Percentiles rank a stretch among this genome's conserved stretches.
These are phyloP conservation scores for Monopterus albus DNA, from an alignment of 2,113 vertebrate species.

Conservation along the genomic window DNA sequence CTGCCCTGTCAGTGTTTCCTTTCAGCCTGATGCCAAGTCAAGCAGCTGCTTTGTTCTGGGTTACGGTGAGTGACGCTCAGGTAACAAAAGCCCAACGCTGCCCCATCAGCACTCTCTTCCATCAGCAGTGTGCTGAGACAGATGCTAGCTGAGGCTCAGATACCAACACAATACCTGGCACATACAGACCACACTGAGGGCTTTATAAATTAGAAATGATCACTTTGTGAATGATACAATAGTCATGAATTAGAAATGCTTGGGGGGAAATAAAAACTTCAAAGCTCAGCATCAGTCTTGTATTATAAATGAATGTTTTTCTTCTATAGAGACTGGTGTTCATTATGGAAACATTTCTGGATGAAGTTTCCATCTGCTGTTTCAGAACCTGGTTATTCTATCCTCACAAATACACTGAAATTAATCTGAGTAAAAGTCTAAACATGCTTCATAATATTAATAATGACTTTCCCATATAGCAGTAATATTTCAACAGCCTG, in stretches of 20 bases:
- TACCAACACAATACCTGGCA: neutral
- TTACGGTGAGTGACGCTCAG: conserved; percentile 70
- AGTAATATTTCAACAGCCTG: neutral
- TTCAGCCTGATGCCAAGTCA: conserved; percentile 62
- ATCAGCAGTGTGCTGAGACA: conserved; percentile 44
- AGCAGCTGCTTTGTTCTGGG: conserved; percentile 74
- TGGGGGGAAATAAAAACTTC: neutral
- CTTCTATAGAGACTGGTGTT: neutral
- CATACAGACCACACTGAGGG: neutral
- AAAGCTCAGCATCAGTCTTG: neutral
- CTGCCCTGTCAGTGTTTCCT: conserved; percentile 39
- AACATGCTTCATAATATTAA: neutral
- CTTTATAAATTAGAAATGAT: conserved; percentile 58
- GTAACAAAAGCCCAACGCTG: conserved; percentile 70
- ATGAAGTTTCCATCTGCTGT: neutral
- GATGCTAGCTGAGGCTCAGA: conserved; percentile 56
- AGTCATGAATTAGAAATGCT: conserved; percentile 23
- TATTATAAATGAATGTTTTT: conserved; percentile 21
- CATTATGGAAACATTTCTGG: neutral
- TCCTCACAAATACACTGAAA: neutral
- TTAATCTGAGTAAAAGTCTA: neutral
- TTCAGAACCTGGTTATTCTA: neutral
- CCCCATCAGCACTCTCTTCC: conserved; percentile 55
- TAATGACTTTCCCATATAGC: too few species aligned
- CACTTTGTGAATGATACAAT: conserved; percentile 23